Base-by-base conservation (phyloP, 2,113 vertebrate species). In the Pteronura brasiliensis region DNA sequence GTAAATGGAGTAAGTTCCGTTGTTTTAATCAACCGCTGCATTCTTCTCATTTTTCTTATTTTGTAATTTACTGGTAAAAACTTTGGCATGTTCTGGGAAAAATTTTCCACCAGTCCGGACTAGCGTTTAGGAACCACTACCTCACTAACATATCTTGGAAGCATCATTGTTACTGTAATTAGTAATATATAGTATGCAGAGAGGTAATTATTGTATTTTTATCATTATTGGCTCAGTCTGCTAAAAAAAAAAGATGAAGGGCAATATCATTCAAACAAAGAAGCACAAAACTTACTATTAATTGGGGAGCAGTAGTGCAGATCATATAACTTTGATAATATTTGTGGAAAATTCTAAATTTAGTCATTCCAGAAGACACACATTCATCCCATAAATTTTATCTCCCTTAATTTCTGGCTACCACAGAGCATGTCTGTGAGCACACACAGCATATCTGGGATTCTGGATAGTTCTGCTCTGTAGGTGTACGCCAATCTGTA, bases 281-380 rank as follows among this genome's bases (percentile, higher is more conserved):
- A 96, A 96, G 88, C 8, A 44, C 20, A 85, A 89, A 77, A 7
- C 1, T 9, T 11, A 79, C 29, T 92, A 11, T 93, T 94, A 57
- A 25, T 84, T 71, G 63, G 29, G 47, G 42, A 93, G 57, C 39
- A 65, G 39, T 36, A 61, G 42, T 27, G 87, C 5, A 13, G 61
- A 79, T 71, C 89, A 34, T 2, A 18, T 42, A 93, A 77, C 21
- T 80, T 96, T 10, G 21, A 36, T 83, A 84, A 96, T 63, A 61
- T 47, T n/a, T 49, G 85, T 36, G 47, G 65, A 80, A 82, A 96
- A 93, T 74, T 79, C 34, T 86, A 90, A 96, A 77, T 65, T 34
- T 61, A 84, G 69, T 74, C 52, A 61, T 87, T 91, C 47, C 80
- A 74, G 88, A 88, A 95, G 93, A 77, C 29, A 42, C 4, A 20